Evolutionary conservation across 2,888 invertebrate species (phyloP), one percentile per base, ranked within the genome.

Genomic region (Abscondita cerata): DNA sequence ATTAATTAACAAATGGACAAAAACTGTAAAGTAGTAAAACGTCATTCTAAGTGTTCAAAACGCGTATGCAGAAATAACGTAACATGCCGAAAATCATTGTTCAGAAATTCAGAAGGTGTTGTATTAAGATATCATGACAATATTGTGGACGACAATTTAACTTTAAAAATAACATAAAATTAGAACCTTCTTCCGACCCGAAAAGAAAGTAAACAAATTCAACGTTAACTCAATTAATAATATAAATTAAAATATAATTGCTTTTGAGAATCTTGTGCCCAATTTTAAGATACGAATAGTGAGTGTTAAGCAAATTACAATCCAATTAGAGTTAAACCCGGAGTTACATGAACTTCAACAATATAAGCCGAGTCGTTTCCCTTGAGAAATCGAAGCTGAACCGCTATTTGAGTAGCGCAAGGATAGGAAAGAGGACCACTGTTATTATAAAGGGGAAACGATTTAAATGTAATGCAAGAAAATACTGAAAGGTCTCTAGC

Each of bases 311-410:
- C 59, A 64, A 59, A 64, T 62, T 65, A 65, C 54, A 59, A 65
- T 65, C 62, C 62, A 62, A 65, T 65, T 65, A 58, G 59, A 62
- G 55, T 59, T 58, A 59, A 58, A 62, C 52, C 58, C 53, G 58
- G 44, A 62, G 60, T 65, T 65, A 62, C 52, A 47, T 46, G 57
- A 62, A 65, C 62, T 65, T 65, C 65, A 59, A 62, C 62, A 56
- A 62, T 65, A 65, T 65, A 65, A 62, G 62, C 65, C 48, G 53
- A 56, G 54, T 52, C 61, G 57, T 55, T 65, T 60, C 65, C 62
- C 65, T 65, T 55, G 65, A 65, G 65, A 65, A 65, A 65, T 65
- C 61, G 58, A 65, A 65, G 62, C 58, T 62, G 65, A 65, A 65
- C 62, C 59, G 58, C 62, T 57, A 52, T 53, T 65, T 58, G 58